Evolutionary conservation across 2,797 vertebrate species (phyloP).

Genomic region (Salmo trutta): DNA sequence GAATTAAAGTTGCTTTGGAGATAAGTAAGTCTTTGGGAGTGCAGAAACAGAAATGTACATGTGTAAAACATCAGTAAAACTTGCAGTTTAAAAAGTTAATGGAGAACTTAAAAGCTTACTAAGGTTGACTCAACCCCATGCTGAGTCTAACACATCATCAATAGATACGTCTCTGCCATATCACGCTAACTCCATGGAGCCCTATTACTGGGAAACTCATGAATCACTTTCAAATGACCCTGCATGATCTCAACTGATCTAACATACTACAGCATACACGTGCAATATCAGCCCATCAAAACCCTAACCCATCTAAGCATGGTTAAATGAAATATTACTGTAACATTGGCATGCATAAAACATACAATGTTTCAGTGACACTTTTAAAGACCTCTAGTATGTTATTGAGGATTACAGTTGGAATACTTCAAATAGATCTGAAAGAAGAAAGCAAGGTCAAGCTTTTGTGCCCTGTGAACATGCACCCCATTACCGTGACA

Average conservation of each 20-base stretch:
- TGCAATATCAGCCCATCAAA: background rate
- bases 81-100: slow-evolving; percentile 53
- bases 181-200: slow-evolving; percentile 22
- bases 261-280: background rate
- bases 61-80: slow-evolving; percentile 55
- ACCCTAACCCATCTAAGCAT: background rate
- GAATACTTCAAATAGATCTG: background rate
- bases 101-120: slow-evolving; percentile 43
- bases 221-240: background rate
- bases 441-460: background rate
- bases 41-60: slow-evolving; percentile 48
- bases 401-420: background rate
- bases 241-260: background rate
- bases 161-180: background rate
- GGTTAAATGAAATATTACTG: background rate
- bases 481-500: background rate
- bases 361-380: background rate
- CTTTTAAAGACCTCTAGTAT: background rate
- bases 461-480: slow-evolving; percentile 9
- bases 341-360: background rate
- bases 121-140: slow-evolving; percentile 30
- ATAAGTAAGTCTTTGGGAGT: slow-evolving; percentile 44
- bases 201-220: background rate
- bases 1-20: slow-evolving; percentile 69
- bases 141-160: background rate